phyloP scores from a whole-genome alignment of 2,888 invertebrate genomes.

The Candidula unifasciata region DNA sequence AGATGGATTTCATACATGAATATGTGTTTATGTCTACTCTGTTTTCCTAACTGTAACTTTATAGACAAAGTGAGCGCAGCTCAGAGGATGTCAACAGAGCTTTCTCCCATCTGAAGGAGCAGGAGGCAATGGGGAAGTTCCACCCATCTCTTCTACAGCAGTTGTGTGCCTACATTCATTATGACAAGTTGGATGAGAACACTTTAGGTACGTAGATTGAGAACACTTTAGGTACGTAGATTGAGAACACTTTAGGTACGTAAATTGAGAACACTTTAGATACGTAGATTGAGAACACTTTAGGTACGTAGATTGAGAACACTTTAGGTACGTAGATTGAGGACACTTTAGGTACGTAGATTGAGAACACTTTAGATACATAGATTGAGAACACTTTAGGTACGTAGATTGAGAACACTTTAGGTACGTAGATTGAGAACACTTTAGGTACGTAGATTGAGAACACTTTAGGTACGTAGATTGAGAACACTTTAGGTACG shows the following conservation, averaged over 20 bases:
- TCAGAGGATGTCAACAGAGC: slow-evolving; percentile 86
- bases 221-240: slow-evolving; percentile 74
- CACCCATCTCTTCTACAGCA: slow-evolving; percentile 86
- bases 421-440: no score
- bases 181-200: slow-evolving; percentile 87
- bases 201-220: slow-evolving; percentile 82
- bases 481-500: no score
- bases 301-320: no score
- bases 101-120: slow-evolving; percentile 78
- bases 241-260: not conserved
- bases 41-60: not conserved
- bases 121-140: slow-evolving; percentile 76
- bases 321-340: no score
- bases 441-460: no score
- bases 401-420: no score
- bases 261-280: not conserved
- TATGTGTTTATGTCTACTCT: no score
- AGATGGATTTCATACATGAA: no score
- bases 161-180: slow-evolving; percentile 86
- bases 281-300: not conserved
- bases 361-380: no score
- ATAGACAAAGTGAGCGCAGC: slow-evolving; percentile 84
- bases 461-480: no score
- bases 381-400: no score
- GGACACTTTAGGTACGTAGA: no score